phyloP scores from a whole-genome alignment of 1,140 invertebrate species.

The Cydia fagiglandana region DNA sequence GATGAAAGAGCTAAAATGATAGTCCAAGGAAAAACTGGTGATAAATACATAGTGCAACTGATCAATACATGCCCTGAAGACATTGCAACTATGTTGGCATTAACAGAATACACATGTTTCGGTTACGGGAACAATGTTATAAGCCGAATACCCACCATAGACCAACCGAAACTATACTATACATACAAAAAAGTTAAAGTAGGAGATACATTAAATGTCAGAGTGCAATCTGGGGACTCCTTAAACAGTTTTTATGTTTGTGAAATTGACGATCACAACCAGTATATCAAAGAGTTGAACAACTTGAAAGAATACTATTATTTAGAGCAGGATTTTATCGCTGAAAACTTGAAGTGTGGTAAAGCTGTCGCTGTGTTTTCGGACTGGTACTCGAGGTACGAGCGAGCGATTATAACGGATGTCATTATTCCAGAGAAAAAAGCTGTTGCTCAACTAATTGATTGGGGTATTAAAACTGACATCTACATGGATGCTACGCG shows the following conservation, averaged over 20 bases:
- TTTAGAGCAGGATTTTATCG: neutral
- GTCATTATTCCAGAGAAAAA: neutral
- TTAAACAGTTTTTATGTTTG: constrained; percentile 31
- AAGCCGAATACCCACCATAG: neutral
- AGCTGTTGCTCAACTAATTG: constrained; percentile 12
- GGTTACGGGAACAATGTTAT: neutral
- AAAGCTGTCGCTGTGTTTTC: constrained; percentile 30
- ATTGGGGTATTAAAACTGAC: constrained; percentile 14
- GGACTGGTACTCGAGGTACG: neutral
- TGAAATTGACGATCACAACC: constrained; percentile 6
- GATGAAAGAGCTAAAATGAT: constrained; percentile 32
- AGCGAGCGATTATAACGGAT: constrained; percentile 22
- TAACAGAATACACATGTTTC: constrained; percentile 18
- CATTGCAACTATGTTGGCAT: constrained; percentile 33
- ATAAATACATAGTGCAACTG: constrained; percentile 27
- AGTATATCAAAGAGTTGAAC: constrained; percentile 16
- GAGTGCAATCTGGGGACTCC: constrained; percentile 23
- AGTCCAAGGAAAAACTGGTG: constrained; percentile 23
- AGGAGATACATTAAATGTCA: constrained; percentile 22
- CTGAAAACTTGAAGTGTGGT: constrained; percentile 12
- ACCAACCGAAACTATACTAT: constrained; percentile 17
- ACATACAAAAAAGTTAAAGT: constrained; percentile 30
- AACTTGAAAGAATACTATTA: neutral
- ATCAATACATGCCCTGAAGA: constrained; percentile 33
- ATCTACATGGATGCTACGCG: neutral